These are phyloP conservation scores for Etheostoma spectabile DNA, from an alignment of 2,113 vertebrate species.

Conservation along the genomic window DNA sequence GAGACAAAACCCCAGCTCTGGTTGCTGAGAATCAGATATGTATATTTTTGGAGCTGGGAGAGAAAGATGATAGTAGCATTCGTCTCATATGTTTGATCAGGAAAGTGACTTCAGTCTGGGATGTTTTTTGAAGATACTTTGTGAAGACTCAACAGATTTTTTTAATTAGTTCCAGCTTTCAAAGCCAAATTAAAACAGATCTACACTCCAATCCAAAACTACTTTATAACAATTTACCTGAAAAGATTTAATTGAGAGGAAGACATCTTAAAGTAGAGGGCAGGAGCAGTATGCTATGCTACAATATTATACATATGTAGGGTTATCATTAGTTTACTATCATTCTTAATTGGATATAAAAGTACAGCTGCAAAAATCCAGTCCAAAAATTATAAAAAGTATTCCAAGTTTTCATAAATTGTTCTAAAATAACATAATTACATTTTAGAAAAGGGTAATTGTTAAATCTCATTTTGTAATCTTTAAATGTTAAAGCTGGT, in stretches of 20 bases:
- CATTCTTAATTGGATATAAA: background rate
- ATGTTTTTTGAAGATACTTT: constrained; percentile 41
- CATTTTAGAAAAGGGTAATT: background rate
- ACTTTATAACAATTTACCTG: too few relatives aligned
- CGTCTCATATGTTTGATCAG: constrained; percentile 58
- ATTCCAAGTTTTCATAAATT: background rate
- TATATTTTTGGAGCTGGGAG: constrained; percentile 71
- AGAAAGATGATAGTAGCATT: constrained; percentile 69
- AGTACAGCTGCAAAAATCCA: background rate
- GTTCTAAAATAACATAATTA: background rate
- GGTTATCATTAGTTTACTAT: background rate
- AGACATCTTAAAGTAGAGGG: background rate
- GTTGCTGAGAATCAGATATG: constrained; percentile 77
- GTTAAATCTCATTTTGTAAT: background rate
- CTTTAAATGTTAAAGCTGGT: background rate
- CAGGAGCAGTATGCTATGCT: background rate
- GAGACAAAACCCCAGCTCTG: constrained; percentile 71
- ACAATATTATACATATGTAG: background rate
- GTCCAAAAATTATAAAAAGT: background rate
- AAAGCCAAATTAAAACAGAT: constrained; percentile 8
- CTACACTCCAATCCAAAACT: background rate
- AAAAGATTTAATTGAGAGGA: background rate
- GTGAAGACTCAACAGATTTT: constrained; percentile 7
- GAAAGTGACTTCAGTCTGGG: constrained; percentile 63
- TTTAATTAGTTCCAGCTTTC: constrained; percentile 7